Evolutionary conservation across 2,888 invertebrate species (phyloP).

Genomic region (Dione juno): DNA sequence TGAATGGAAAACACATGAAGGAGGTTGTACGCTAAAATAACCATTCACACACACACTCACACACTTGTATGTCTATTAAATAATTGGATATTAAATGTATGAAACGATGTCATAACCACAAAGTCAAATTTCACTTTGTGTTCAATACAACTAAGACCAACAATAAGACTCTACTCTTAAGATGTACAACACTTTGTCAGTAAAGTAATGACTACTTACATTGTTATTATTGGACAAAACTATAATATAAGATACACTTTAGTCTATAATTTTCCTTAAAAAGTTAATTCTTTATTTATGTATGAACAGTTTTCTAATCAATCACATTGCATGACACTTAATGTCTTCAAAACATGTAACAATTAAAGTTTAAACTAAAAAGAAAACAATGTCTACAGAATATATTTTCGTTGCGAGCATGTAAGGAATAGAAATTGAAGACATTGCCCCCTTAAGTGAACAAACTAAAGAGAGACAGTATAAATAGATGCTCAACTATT

Average conservation of each 20-base stretch:
- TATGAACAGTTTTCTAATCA: conserved; percentile 33
- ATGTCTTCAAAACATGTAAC: conserved; percentile 29
- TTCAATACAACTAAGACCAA: neutral
- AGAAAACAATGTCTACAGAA: conserved; percentile 34
- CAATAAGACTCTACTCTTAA: neutral
- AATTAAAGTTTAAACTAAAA: conserved; percentile 27
- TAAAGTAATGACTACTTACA: neutral
- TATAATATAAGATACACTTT: neutral
- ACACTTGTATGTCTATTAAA: neutral
- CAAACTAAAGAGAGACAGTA: conserved; percentile 36
- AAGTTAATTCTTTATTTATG: conserved; percentile 5
- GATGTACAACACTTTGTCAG: neutral
- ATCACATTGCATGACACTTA: conserved; percentile 34
- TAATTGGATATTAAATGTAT: neutral
- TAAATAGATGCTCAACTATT: neutral
- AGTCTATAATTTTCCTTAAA: neutral
- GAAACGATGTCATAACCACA: neutral
- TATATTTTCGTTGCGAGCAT: conserved; percentile 61
- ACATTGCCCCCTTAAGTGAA: conserved; percentile 55
- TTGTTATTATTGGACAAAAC: neutral
- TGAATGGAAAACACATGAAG: too few species aligned
- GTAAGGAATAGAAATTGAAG: conserved; percentile 67
- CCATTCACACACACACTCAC: too few species aligned
- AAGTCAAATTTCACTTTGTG: conserved; percentile 17
- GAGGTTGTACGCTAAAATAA: too few species aligned